These are phyloP conservation scores for Urocynchramus pylzowi DNA, from an alignment of 2,113 vertebrate species.

Conservation along the genomic window DNA sequence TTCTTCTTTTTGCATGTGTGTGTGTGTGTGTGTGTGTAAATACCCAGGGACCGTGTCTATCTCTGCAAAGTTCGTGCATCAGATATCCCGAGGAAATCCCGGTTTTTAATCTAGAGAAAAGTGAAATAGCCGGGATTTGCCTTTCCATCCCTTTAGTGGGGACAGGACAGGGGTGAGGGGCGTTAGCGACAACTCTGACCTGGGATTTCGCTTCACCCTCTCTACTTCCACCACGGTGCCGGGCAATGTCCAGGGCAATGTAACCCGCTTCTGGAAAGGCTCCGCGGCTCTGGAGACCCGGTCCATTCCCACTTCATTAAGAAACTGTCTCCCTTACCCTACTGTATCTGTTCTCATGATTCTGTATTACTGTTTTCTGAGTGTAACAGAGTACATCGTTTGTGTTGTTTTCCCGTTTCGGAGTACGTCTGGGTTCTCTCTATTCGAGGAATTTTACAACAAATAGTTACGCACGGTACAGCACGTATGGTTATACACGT, in stretches of 20 bases:
- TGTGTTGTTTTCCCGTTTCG: slow-evolving; percentile 42
- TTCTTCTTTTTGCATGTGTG: background rate
- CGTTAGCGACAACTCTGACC: background rate
- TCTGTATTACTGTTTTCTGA: background rate
- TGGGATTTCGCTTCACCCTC: background rate
- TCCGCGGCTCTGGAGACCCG: background rate
- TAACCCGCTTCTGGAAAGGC: background rate
- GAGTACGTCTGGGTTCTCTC: background rate
- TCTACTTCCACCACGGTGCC: background rate
- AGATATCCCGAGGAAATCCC: background rate
- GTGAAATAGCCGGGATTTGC: background rate
- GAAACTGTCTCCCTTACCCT: background rate
- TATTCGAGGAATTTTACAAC: background rate
- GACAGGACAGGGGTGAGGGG: background rate
- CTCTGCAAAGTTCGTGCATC: background rate
- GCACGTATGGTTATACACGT: slow-evolving; percentile 16
- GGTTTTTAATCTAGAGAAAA: background rate
- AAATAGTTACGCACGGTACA: background rate
- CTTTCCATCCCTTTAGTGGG: background rate
- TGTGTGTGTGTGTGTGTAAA: background rate
- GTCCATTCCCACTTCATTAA: background rate
- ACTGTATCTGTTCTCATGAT: slow-evolving; percentile 36
- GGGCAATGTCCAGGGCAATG: background rate
- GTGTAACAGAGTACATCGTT: background rate
- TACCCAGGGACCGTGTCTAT: background rate